Base-by-base conservation (phyloP, 2,797 vertebrate genomes). In the Labeo calbasu region DNA sequence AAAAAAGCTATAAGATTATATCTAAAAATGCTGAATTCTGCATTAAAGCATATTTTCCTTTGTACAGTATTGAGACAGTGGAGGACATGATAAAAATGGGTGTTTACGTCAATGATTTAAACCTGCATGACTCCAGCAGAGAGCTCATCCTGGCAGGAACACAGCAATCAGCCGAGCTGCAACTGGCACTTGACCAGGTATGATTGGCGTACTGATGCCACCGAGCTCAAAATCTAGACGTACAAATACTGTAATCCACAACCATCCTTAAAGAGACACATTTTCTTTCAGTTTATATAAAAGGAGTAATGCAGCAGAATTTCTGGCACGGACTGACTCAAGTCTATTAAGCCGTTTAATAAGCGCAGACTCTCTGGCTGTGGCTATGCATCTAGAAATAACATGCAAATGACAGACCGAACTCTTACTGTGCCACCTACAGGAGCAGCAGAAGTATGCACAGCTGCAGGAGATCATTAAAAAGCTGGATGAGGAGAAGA, bases 61-160 rank as follows among this genome's bases (percentile, higher is more conserved):
- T 86, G 69, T 73, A 61, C 66, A 82, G 94, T 15, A 95, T 94
- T 40, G 94, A 95, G 89, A 95, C 94, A 0, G 94, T 93, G 89
- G 94, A 94, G 88, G 93, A 95, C 90, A 95, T 95, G 94, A 95
- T 95, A 78, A 96, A 95, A 87, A 95, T 96, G 94, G 93, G 93
- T 0, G 95, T 95, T 48, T 94, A 95, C 19, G 94, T 94, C 65
- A 95, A 95, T 2, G 92, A 95, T 36, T 87, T 95, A 87, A 95
- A 95, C 89, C 91, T 95, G 70, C 94, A 95, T 0, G 93, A 96
- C 90, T 95, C 94, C 55, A 95, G 94, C 89, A 90, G 93, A 88
- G 94, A 95, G 91, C 92, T 95, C 81, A 95, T 95, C 84, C 85
- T 95, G 86, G 93, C 93, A 2, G 93, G 93, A 71, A 95, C 94